Base-by-base conservation (phyloP, 2,797 vertebrate species). In the Clarias pachynema region DNA sequence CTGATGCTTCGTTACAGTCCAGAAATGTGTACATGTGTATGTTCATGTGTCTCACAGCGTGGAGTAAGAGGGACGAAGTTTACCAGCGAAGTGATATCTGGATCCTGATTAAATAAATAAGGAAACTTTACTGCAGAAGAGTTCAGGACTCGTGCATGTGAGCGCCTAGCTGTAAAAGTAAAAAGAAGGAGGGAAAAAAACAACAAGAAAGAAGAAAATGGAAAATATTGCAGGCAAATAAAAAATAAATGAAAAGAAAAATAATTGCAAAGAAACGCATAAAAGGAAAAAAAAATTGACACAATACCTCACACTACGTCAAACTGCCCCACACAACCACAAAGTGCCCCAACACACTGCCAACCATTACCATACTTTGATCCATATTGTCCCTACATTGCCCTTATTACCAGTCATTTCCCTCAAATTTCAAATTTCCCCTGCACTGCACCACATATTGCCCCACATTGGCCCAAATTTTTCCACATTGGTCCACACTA, bases 1-100 rank as follows among this genome's bases (percentile, higher is more conserved):
- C 84, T 82, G 87, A 92, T 86, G 86, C 83, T 91, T 91, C 89
- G 93, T 93, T 93, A 93, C 86, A 84, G 89, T 89, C 88, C 72
- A 80, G 81, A 91, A 90, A 60, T 40, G 5, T 40, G 37, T 7
- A 80, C 20, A 3, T 74, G 78, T 87, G 84, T 86, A 89, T 87
- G 84, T 87, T 87, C 79, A 84, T 89, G 88, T 75, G 74, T 34
- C 40, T 22, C 82, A 62, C 66, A 79, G 85, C 63, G 72, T 84
- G 73, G 82, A 20, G 60, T 59, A 31, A 62, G 66, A 44, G 85
- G 75, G 75, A 59, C 9, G 18, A 22, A 53, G 77, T 60, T 37
- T 22, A 57, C 15, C 56, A 34, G 56, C 20, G 44, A 44, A 49
- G 70, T 0, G 4, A n/a, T 7, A 44, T 5, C 34, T 24, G 40